A percentile compares a stretch with the other conserved stretches of the same genome.
phyloP scores from a whole-genome alignment of 2,797 vertebrate genomes.

The Pampus argenteus region DNA sequence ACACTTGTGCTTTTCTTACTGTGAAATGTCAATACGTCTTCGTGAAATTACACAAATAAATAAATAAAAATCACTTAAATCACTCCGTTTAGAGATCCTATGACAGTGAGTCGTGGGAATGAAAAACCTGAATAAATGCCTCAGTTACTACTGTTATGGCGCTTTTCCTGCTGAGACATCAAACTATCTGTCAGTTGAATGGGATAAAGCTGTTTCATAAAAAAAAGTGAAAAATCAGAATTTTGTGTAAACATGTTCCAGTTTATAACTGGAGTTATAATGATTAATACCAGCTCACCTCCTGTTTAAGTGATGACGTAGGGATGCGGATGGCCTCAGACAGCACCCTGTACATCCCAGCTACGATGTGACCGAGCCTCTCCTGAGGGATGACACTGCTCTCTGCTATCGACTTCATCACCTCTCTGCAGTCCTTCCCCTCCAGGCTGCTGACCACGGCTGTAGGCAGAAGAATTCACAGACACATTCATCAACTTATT shows the following conservation, averaged over 20 bases:
- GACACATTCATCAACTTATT: neutral
- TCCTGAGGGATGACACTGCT: slow-evolving; percentile 84
- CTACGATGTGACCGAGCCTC: slow-evolving; percentile 83
- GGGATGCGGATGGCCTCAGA: slow-evolving; percentile 89
- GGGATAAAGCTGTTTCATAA: neutral
- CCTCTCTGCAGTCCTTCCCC: slow-evolving; percentile 87
- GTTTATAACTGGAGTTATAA: no score
- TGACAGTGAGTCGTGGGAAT: neutral
- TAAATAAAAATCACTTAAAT: no score
- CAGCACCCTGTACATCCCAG: slow-evolving; percentile 87
- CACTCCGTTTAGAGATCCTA: neutral
- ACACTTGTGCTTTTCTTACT: neutral
- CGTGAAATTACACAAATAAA: no score
- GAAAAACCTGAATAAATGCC: neutral
- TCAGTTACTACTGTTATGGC: neutral
- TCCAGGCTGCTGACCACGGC: slow-evolving; percentile 87
- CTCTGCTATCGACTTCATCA: slow-evolving; percentile 81
- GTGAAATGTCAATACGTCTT: neutral
- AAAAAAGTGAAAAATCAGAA: no score
- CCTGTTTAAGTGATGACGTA: slow-evolving; percentile 85
- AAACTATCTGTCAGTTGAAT: neutral
- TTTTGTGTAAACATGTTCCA: neutral
- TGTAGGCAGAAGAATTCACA: slow-evolving; percentile 58
- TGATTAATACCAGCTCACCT: slow-evolving; percentile 72
- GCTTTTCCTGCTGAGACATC: neutral